Evolutionary conservation across 2,113 vertebrate species (phyloP), one percentile per base, ranked within the genome.

Genomic region (Gadus chalcogrammus): DNA sequence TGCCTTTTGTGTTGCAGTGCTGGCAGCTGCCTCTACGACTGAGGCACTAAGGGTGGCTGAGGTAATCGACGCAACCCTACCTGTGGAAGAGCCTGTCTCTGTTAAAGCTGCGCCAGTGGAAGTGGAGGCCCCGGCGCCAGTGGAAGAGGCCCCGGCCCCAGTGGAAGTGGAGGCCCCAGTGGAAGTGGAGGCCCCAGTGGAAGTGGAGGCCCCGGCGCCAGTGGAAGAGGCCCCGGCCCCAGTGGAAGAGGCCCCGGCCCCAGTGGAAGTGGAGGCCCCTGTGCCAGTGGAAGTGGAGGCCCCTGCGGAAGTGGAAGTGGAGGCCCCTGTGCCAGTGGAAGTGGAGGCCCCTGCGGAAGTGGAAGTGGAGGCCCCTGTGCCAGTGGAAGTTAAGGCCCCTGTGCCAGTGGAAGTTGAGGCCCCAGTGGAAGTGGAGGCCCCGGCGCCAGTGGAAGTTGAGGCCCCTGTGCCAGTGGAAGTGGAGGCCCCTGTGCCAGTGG

Each of bases 1-100:
- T 90, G 75, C 74, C 72, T 89, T 91, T 81, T 92, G 76, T 92
- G 78, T 92, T 92, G 70, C 90, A 92, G 91, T 82, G 72, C 65
- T 88, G 78, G 77, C 81, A 64, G 85, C 81, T 65, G 84, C 85
- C 53, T 87, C 90, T 65, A 13, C 55, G 12, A 3, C 72, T 64
- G 77, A 81, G 15, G 66, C 64, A 65, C 65, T 8, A 67, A 78
- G 70, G 73, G 78, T 58, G 15, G 17, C 35, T 58, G 70, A 80
- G 27, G 64, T 60, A 52, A 35, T 42, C 3, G 73, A 79, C 66
- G 68, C 69, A 18, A 31, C 64, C 28, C 35, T 58, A 24, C 20
- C 73, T 17, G 13, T 60, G 17, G 35, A 58, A 58, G 55, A 17
- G 55, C 0, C 15, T 1, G 5, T 61, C 52, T 53, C 52, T 15